Conservation (phyloP, 2,888 invertebrate species). For the Agrypnus murinus region DNA sequence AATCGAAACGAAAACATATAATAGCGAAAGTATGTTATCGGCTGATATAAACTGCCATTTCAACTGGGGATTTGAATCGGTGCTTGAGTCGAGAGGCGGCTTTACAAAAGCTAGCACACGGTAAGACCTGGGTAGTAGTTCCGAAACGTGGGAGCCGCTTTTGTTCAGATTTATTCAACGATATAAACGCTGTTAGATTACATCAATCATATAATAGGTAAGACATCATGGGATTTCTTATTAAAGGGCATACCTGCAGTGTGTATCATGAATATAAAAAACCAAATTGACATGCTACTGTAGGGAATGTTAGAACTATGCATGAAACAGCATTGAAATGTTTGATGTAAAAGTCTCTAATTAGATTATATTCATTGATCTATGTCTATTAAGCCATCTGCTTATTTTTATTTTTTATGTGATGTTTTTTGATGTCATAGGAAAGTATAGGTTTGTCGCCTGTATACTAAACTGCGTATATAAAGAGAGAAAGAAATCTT, state of each 20-base stretch:
- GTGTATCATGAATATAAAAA: neutral
- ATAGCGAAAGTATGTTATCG: conserved; percentile 58
- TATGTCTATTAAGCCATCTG: too few relatives aligned
- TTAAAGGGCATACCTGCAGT: conserved; percentile 42
- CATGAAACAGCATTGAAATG: too few relatives aligned
- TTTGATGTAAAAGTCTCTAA: too few relatives aligned
- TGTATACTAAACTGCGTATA: too few relatives aligned
- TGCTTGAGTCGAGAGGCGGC: conserved; percentile 59
- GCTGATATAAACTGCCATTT: conserved; percentile 58
- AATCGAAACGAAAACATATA: conserved; percentile 58
- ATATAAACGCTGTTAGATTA: conserved; percentile 59
- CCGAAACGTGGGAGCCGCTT: conserved; percentile 59
- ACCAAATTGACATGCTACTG: too few relatives aligned
- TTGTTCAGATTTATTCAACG: conserved; percentile 59
- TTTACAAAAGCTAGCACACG: conserved; percentile 55
- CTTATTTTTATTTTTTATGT: too few relatives aligned
- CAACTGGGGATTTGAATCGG: conserved; percentile 58
- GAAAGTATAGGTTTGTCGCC: too few relatives aligned
- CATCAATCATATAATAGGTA: conserved; percentile 56
- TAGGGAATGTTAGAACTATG: too few relatives aligned
- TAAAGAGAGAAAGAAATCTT: too few relatives aligned
- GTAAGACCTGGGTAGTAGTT: conserved; percentile 55
- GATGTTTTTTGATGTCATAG: too few relatives aligned
- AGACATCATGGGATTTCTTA: conserved; percentile 45
- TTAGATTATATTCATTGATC: too few relatives aligned